Conservation (phyloP, 2,888 invertebrate species). For the Strigamia crassipes region DNA sequence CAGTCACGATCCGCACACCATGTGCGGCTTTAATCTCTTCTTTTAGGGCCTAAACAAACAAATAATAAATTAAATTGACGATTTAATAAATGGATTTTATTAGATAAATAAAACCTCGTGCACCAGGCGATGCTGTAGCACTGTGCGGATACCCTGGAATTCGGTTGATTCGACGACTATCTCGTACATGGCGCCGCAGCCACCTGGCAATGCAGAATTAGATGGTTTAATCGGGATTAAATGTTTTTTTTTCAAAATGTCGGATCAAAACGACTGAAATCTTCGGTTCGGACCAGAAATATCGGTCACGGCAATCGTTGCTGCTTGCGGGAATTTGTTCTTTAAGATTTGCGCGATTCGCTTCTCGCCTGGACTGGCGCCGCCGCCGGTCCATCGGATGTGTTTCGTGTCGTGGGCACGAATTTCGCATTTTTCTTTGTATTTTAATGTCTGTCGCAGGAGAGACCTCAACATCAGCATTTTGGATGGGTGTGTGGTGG, state of each 20-base stretch:
- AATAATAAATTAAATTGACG: not conserved
- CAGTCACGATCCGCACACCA: conserved; percentile 77
- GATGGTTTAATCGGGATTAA: not conserved
- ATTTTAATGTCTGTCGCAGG: no score
- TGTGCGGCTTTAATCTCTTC: conserved; percentile 82
- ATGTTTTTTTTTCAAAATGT: not conserved
- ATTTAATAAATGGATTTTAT: not conserved
- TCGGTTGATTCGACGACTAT: conserved; percentile 47
- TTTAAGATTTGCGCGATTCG: not conserved
- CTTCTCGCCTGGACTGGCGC: not conserved
- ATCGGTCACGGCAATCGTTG: not conserved
- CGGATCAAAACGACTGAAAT: no score
- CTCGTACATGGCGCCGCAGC: conserved; percentile 50
- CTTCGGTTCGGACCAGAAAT: not conserved
- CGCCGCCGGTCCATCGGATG: not conserved
- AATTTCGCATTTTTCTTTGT: no score
- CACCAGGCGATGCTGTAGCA: conserved; percentile 49
- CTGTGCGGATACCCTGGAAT: conserved; percentile 46
- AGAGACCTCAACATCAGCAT: no score
- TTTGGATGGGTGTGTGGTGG: no score
- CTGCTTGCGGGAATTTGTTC: not conserved
- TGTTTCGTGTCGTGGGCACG: no score
- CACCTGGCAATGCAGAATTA: conserved; percentile 38
- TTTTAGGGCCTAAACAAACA: conserved; percentile 65
- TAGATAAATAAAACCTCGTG: no score